Base-by-base conservation (phyloP, 2,797 vertebrate species). In the Etheostoma nigrum region DNA sequence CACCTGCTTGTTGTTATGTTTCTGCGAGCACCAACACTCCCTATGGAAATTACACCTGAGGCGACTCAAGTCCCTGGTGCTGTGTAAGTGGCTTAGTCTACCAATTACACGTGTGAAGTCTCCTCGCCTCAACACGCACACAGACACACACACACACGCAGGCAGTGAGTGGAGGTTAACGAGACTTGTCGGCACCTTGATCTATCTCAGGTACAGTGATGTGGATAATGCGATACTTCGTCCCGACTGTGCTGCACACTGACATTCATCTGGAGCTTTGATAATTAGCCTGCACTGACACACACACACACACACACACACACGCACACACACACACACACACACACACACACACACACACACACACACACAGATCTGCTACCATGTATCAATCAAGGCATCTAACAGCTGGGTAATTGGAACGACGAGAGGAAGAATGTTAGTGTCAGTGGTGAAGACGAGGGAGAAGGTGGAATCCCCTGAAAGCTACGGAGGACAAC, bases 91-190 rank as follows among this genome's bases (percentile, higher is more conserved):
- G 77, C 85, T 85, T 82, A 70, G 72, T 85, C 70, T 90, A 30
- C 88, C 90, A 92, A 91, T 93, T 92, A 93, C 89, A 91, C 57
- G 85, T 92, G 87, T 91, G 88, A 92, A 88, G 76, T 68, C 72
- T 79, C 69, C 33, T 67, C 23, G 14, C 61, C 14, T 68, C 13
- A 19, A 36, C 71, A 61, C 71, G 72, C 62, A 3, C 36, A 40
- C 2, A 3, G 9, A 11, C 3, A 11, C 36, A 40, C 10, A 68
- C 36, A 59, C 64, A 67, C 51, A n/a, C 55, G 11, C 0, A 8
- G 67, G 62, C 73, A 48, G 68, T 64, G 65, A 81, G 69, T 27
- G 59, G 52, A 83, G 85, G 84, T 89, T 87, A 90, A 92, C 78
- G 57, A 87, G 86, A 76, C 76, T 67, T 84, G 81, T 88, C 49